Evolutionary conservation across 2,888 invertebrate genomes (phyloP).

Genomic region (Ormyrus pomaceus): DNA sequence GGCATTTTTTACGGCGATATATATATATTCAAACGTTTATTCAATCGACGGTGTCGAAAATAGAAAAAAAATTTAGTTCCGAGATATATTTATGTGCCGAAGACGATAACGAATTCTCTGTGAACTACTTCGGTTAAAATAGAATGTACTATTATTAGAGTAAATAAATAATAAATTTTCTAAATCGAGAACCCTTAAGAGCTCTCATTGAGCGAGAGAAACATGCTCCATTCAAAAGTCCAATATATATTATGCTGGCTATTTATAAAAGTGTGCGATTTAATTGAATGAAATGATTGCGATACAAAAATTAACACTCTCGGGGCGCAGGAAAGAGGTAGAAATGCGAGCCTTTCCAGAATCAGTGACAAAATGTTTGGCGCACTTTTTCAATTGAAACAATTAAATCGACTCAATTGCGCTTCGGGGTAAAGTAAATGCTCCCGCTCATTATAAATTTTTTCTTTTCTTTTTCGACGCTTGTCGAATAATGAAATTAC

Average conservation of each 20-base stretch:
- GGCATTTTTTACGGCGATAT: not conserved
- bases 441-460: not conserved
- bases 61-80: not conserved
- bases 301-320: too few species aligned
- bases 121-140: not conserved
- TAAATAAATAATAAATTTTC: too few species aligned
- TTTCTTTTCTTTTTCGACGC: slow-evolving; percentile 6
- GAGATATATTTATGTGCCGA: not conserved
- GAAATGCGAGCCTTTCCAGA: not conserved
- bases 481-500: slow-evolving; percentile 40
- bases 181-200: not conserved
- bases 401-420: slow-evolving; percentile 37
- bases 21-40: not conserved
- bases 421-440: not conserved
- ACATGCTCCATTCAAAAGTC: not conserved
- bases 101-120: not conserved
- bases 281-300: too few species aligned
- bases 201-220: not conserved
- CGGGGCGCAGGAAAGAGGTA: too few species aligned
- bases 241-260: too few species aligned
- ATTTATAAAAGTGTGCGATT: too few species aligned
- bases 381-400: slow-evolving; percentile 16
- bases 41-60: not conserved
- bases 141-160: not conserved
- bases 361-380: slow-evolving; percentile 15